Evolutionary conservation across 2,888 invertebrate species (phyloP).

Genomic region (Ectemnius cavifrons): DNA sequence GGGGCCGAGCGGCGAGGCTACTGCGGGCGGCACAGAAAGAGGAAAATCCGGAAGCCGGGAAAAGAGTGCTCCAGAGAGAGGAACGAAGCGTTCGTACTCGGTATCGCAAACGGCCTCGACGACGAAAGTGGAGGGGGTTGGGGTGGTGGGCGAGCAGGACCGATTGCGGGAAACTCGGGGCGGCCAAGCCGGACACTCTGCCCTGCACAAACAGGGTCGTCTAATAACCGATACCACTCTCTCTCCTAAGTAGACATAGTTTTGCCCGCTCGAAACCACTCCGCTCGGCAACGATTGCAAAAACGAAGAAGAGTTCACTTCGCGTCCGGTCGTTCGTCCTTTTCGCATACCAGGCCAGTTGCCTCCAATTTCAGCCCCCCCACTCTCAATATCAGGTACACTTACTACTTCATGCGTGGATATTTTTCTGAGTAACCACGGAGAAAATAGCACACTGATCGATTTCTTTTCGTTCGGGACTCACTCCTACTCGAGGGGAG

Average conservation of each 20-base stretch:
- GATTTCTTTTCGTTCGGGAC: no score
- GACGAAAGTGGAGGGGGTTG: slow-evolving; percentile 8
- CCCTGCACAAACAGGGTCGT: slow-evolving; percentile 50
- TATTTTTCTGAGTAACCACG: no score
- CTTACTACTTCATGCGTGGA: no score
- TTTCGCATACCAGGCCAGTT: no score
- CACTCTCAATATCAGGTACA: no score
- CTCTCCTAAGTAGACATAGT: slow-evolving; percentile 46
- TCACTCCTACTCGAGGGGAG: no score
- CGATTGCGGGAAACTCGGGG: slow-evolving; percentile 60
- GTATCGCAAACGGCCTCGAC: neutral
- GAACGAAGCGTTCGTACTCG: slow-evolving; percentile 34
- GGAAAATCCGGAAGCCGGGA: slow-evolving; percentile 51
- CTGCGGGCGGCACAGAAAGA: slow-evolving; percentile 48
- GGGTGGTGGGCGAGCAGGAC: slow-evolving; percentile 38
- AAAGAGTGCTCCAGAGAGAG: slow-evolving; percentile 41
- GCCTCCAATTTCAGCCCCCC: no score
- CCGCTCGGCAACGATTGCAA: neutral
- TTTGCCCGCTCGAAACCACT: slow-evolving; percentile 5
- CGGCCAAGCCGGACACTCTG: slow-evolving; percentile 50
- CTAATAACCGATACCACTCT: slow-evolving; percentile 59
- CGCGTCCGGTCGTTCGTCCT: no score
- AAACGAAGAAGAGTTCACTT: neutral
- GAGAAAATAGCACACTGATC: no score
- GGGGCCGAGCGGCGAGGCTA: slow-evolving; percentile 41